Evolutionary conservation across 1,140 invertebrate species (phyloP), one percentile per base, ranked within the genome.

Genomic region (Dendrolimus kikuchii): DNA sequence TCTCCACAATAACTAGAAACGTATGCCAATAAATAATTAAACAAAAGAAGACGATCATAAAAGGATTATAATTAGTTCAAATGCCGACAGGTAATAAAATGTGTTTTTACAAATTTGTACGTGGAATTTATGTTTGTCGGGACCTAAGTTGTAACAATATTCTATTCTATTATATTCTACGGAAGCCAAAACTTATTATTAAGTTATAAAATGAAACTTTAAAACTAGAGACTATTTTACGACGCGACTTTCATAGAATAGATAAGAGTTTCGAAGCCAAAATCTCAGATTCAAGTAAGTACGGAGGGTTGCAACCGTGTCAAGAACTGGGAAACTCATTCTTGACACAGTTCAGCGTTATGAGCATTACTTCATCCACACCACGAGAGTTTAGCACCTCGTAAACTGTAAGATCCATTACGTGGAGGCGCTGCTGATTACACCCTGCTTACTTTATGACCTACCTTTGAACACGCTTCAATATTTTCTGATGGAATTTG

Each of bases 361-460:
- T 68, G 64, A 68, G 63, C 58, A 63, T 68, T 61, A 68, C 61
- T 71, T 60, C 56, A 71, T 64, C 61, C 60, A 49, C 53, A 59
- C 44, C 50, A 46, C 40, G 54, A 57, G 61, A 64, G 64, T 64
- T 70, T 70, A 70, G 68, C 64, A 70, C 68, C 53, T 67, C 68
- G 57, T 67, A 70, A 70, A 70, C 59, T 64, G 55, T 60, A 59
- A 57, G 51, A 64, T 66, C 67, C 61, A 66, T 70, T 70, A 70
- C 62, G 61, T 51, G 55, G 42, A 46, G 51, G 53, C 57, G 49
- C 56, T 58, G 49, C 40, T 57, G 59, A 62, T 64, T 47, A 62
- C 64, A 62, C 60, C 57, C 49, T 39, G 50, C 53, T 54, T 52
- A 55, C 57, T 65, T 62, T 62, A 65, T 59, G 59, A 53, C 43